These are phyloP conservation scores for Mormyrus hasselquistii DNA, from an alignment of 2,797 vertebrate species.

Conservation along the genomic window DNA sequence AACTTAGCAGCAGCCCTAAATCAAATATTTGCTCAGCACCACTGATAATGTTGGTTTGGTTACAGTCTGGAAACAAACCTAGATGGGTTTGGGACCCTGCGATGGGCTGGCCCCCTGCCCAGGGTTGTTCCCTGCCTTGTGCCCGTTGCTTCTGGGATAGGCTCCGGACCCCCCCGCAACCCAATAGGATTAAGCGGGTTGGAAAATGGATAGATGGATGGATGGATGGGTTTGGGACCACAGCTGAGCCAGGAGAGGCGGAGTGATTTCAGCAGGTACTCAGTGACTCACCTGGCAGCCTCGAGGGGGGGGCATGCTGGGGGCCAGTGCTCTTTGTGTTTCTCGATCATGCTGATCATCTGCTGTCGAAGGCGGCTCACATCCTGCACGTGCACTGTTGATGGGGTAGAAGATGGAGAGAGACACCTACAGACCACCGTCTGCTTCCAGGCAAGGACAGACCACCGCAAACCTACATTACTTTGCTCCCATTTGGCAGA, in stretches of 20 bases:
- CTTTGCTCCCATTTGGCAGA: background rate
- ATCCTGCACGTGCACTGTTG: constrained; percentile 51
- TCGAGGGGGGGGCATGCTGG: constrained; percentile 64
- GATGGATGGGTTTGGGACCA: background rate
- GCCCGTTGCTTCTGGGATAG: too few relatives aligned
- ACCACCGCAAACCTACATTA: background rate
- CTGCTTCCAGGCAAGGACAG: background rate
- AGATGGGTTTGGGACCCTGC: background rate
- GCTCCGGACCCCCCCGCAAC: too few relatives aligned
- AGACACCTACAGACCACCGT: background rate
- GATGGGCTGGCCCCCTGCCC: too few relatives aligned
- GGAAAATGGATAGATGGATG: too few relatives aligned
- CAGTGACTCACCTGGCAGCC: constrained; percentile 43
- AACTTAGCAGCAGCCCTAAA: background rate
- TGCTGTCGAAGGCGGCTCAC: constrained; percentile 52
- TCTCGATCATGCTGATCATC: constrained; percentile 72
- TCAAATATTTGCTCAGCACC: background rate
- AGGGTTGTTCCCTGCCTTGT: too few relatives aligned
- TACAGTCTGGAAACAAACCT: background rate
- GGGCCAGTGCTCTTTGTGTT: constrained; percentile 58
- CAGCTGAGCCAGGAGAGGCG: background rate
- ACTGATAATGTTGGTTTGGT: background rate
- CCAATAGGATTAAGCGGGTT: too few relatives aligned
- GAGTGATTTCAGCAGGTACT: background rate
- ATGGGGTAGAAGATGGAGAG: background rate